A percentile compares a stretch with the other conserved stretches of the same genome.
Conservation (phyloP, 1,140 invertebrate genomes). For the Acromyrmex charruanus region DNA sequence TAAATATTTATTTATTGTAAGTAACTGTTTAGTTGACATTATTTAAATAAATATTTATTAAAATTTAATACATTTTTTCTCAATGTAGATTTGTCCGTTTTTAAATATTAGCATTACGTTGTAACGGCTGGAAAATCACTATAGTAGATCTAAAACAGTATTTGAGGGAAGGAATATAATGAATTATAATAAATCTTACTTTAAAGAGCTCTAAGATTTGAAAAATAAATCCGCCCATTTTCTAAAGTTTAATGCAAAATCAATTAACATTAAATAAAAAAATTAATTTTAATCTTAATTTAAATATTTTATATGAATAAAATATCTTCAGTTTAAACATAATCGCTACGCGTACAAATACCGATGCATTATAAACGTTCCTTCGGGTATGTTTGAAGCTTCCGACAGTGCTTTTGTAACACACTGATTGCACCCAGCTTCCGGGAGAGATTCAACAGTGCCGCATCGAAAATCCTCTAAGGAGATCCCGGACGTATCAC, state of each 20-base stretch:
- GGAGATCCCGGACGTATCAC: background rate
- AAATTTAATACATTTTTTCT: no score
- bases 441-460: background rate
- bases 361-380: constrained; percentile 19
- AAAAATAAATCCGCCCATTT: no score
- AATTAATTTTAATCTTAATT: background rate
- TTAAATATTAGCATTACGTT: no score
- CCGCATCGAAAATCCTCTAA: background rate
- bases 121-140: no score
- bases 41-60: no score
- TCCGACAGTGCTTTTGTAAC: background rate
- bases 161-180: no score
- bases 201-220: no score
- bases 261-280: background rate
- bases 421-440: constrained; percentile 18
- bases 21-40: no score
- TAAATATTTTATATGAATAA: constrained; percentile 11
- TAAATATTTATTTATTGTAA: no score
- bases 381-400: background rate
- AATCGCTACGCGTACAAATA: background rate
- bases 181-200: no score
- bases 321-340: constrained; percentile 9
- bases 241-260: background rate
- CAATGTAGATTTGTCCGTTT: no score
- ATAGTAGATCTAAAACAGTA: no score